Evolutionary conservation across 2,888 invertebrate species (phyloP).

Genomic region (Agrotis puta): DNA sequence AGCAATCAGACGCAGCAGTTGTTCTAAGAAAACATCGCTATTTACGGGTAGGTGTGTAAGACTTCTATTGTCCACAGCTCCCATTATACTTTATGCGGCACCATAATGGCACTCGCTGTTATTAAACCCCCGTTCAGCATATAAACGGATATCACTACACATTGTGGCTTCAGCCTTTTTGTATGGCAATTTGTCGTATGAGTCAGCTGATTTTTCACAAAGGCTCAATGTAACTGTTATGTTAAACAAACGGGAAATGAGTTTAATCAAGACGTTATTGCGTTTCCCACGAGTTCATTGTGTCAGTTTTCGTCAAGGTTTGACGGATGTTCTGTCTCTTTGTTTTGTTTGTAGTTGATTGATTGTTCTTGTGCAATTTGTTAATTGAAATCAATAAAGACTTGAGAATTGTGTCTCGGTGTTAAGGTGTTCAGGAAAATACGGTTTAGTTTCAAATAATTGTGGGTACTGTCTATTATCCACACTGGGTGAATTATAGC

Average conservation of each 20-base stretch:
- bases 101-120: constrained; percentile 60
- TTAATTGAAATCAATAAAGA: constrained; percentile 30
- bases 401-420: constrained; percentile 1
- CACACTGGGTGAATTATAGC: too few species aligned
- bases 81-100: constrained; percentile 47
- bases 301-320: constrained; percentile 55
- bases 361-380: constrained; percentile 26
- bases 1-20: constrained; percentile 39
- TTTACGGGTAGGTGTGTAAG: constrained; percentile 51
- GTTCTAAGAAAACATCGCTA: constrained; percentile 60
- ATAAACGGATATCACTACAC: constrained; percentile 74
- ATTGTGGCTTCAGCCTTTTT: constrained; percentile 68
- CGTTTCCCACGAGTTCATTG: constrained; percentile 66
- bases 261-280: constrained; percentile 53
- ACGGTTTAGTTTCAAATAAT: neutral
- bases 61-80: constrained; percentile 36
- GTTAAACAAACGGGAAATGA: constrained; percentile 60
- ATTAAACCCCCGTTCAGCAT: constrained; percentile 56
- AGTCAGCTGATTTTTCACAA: constrained; percentile 59
- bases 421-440: neutral
- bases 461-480: neutral
- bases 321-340: constrained; percentile 22
- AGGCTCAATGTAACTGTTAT: constrained; percentile 47
- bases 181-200: constrained; percentile 60
- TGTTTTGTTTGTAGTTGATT: constrained; percentile 43